These are phyloP conservation scores for Paedocypris micromegethes DNA, from an alignment of 2,797 vertebrate genomes.

Conservation along the genomic window DNA sequence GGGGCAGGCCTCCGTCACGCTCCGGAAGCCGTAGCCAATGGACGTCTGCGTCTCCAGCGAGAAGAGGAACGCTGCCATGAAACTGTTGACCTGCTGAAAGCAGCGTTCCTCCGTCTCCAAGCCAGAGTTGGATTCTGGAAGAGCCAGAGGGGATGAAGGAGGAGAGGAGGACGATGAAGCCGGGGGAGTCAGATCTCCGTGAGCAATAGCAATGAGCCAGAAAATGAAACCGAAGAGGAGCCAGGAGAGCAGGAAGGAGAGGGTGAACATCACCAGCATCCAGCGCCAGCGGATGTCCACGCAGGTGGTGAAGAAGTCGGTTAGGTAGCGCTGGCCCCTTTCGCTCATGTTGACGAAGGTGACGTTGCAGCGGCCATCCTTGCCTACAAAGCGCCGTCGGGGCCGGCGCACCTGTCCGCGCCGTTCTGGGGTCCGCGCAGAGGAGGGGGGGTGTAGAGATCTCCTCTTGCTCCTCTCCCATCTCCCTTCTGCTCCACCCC, in stretches of 20 bases:
- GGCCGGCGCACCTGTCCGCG: conserved; percentile 60
- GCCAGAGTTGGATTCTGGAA: conserved; percentile 37
- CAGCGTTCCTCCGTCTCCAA: conserved; percentile 65
- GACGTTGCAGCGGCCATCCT: conserved; percentile 78
- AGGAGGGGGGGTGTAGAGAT: conserved; percentile 50
- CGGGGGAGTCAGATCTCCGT: conserved; percentile 63
- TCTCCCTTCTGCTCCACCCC: conserved; percentile 54
- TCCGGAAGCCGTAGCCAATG: conserved; percentile 87
- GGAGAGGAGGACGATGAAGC: conserved; percentile 54
- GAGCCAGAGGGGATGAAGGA: conserved; percentile 50
- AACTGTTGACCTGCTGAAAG: conserved; percentile 86
- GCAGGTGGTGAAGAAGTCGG: conserved; percentile 89
- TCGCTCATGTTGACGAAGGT: conserved; percentile 87
- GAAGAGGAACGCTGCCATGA: conserved; percentile 88
- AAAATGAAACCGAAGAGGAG: conserved; percentile 86
- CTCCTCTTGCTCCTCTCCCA: conserved; percentile 52
- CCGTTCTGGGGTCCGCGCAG: conserved; percentile 51
- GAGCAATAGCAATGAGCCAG: conserved; percentile 84
- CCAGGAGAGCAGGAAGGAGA: conserved; percentile 91
- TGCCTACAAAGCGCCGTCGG: conserved; percentile 75
- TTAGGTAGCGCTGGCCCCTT: conserved; percentile 85
- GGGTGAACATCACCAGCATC: conserved; percentile 89
- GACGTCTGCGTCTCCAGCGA: conserved; percentile 86
- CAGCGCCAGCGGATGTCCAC: conserved; percentile 93
- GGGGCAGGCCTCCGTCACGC: conserved; percentile 88